phyloP scores from a whole-genome alignment of 1,140 invertebrate species.

The Phymorhynchus buccinoides region DNA sequence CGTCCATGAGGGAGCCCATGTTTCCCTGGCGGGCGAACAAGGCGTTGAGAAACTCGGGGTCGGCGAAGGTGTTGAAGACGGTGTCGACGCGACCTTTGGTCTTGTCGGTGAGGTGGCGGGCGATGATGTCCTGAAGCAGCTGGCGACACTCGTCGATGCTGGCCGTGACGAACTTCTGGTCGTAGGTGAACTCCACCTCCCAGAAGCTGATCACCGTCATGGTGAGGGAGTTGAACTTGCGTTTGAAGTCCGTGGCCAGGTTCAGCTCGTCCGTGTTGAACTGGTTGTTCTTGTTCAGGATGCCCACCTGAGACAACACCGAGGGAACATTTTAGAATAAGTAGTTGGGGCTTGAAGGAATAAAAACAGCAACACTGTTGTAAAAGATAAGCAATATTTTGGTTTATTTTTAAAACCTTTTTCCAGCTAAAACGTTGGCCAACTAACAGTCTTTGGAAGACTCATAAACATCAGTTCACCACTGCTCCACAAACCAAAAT shows the following conservation, averaged over 20 bases:
- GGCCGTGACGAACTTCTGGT: constrained; percentile 82
- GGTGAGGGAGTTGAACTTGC: constrained; percentile 79
- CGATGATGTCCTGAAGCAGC: constrained; percentile 84
- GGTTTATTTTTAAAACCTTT: too few species aligned
- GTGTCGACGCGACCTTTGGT: constrained; percentile 85
- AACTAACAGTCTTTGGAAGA: too few species aligned
- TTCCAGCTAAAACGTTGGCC: too few species aligned
- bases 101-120: constrained; percentile 89
- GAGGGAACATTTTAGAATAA: too few species aligned
- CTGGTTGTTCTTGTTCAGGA: constrained; percentile 87
- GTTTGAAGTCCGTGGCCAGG: constrained; percentile 78
- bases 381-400: too few species aligned
- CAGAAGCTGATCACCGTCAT: constrained; percentile 89
- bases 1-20: constrained; percentile 58
- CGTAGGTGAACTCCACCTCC: constrained; percentile 92
- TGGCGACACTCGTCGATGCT: constrained; percentile 80
- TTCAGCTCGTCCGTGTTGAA: constrained; percentile 84
- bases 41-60: constrained; percentile 82
- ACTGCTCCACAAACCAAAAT: too few species aligned
- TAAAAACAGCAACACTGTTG: too few species aligned
- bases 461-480: too few species aligned
- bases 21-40: constrained; percentile 80
- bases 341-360: too few species aligned
- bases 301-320: constrained; percentile 76
- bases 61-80: constrained; percentile 86